These are phyloP conservation scores for Psix sp. DNA, from an alignment of 1,140 invertebrate species.

Conservation along the genomic window DNA sequence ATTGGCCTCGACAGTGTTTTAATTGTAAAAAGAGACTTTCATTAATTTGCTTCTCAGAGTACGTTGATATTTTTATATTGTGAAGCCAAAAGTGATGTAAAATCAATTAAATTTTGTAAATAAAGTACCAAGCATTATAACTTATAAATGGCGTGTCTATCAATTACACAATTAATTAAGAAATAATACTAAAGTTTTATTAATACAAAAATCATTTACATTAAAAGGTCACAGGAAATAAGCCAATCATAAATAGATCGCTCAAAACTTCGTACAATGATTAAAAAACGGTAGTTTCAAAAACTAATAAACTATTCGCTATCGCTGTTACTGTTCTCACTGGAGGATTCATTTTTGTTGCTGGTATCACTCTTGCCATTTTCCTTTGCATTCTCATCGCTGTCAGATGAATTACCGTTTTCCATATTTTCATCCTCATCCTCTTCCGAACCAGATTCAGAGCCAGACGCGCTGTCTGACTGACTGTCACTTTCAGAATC, in stretches of 20 bases:
- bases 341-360: constrained; percentile 63
- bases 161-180: background rate
- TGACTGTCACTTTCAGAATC: constrained; percentile 74
- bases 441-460: constrained; percentile 66
- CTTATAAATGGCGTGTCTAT: too few species aligned
- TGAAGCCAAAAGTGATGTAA: constrained; percentile 25
- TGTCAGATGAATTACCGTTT: constrained; percentile 65
- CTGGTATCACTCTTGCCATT: constrained; percentile 65
- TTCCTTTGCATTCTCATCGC: constrained; percentile 55
- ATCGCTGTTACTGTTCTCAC: constrained; percentile 63
- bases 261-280: too few species aligned
- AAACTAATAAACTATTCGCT: constrained; percentile 63
- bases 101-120: constrained; percentile 39
- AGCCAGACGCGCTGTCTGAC: constrained; percentile 70
- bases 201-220: constrained; percentile 24
- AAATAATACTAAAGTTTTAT: constrained; percentile 37
- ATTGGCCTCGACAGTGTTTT: too few species aligned
- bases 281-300: constrained; percentile 7
- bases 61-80: constrained; percentile 53
- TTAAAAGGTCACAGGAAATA: constrained; percentile 4
- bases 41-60: too few species aligned
- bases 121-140: constrained; percentile 40
- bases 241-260: constrained; percentile 17
- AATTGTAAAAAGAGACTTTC: too few species aligned
- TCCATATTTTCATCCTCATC: constrained; percentile 64